Evolutionary conservation across 2,797 vertebrate species (phyloP), one percentile per base, ranked within the genome.

Genomic region (Enteromius paludinosus): DNA sequence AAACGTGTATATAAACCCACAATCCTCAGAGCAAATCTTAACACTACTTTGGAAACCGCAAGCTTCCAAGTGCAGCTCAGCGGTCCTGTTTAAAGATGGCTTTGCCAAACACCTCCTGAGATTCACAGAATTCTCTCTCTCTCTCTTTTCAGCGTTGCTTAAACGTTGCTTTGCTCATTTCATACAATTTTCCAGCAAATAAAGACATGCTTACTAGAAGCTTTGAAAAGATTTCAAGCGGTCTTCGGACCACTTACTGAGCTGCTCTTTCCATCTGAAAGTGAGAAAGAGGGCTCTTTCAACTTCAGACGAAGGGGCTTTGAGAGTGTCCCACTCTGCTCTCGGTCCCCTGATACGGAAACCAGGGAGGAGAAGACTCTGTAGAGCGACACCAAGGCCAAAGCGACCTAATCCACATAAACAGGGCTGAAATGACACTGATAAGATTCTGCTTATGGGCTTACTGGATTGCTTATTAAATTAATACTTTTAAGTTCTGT

Each of bases 201-300:
- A 78, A 72, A 78, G 49, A 61, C 65, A 75, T 81, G 74, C 76
- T 84, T 83, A 84, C 78, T 9, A 15, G 86, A 76, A 38, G 84
- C 89, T 91, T 90, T 92, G 82, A 91, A 87, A 85, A 87, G 76
- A 77, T 86, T 87, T 89, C 79, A 70, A 81, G 83, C 76, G 86
- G 52, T 41, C 70, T 87, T 86, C 87, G 78, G 84, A 41, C 80
- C 61, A 77, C 83, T 73, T 61, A 49, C 83, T 74, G 73, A 74
- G 64, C 56, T 84, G 61, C 75, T 82, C 59, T 75, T 79, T 83
- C 73, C 56, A 79, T 80, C 72, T 70, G 23, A 78, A 86, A 84
- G 74, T 28, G 54, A 83, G 28, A 77, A 72, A 30, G 66, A 65
- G 71, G 74, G 65, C 61, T 77, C 79, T 87, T 86, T 86, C 41